Evolutionary conservation across 1,140 invertebrate genomes (phyloP).

Genomic region (Samia ricini): DNA sequence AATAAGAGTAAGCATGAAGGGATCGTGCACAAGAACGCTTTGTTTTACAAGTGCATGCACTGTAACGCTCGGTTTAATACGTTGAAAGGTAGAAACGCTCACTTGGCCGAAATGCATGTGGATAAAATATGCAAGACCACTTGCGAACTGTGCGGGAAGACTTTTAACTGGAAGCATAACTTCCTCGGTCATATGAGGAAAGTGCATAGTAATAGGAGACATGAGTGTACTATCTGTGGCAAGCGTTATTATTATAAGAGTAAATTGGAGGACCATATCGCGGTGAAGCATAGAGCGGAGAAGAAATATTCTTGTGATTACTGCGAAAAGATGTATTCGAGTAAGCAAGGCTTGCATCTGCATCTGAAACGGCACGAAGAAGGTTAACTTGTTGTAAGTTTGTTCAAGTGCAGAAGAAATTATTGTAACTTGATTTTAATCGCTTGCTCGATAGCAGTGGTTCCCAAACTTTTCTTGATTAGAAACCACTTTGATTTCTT

Average conservation of each 20-base stretch:
- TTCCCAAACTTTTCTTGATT: too few species aligned
- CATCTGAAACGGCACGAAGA: slow-evolving; percentile 18
- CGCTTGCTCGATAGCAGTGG: too few species aligned
- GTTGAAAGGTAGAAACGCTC: slow-evolving; percentile 35
- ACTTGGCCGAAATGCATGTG: slow-evolving; percentile 36
- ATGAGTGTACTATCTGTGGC: slow-evolving; percentile 35
- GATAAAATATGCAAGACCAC: slow-evolving; percentile 40
- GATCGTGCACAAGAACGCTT: slow-evolving; percentile 33
- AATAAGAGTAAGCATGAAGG: slow-evolving; percentile 44
- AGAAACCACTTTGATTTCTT: too few species aligned
- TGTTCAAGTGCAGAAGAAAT: too few species aligned
- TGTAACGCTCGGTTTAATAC: slow-evolving; percentile 40
- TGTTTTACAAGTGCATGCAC: slow-evolving; percentile 42
- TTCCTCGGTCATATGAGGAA: slow-evolving; percentile 45
- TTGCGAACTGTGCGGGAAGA: slow-evolving; percentile 51
- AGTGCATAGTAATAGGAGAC: slow-evolving; percentile 37
- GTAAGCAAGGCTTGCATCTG: not conserved
- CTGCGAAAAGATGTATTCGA: slow-evolving; percentile 27
- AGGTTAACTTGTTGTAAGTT: too few species aligned
- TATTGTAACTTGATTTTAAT: too few species aligned
- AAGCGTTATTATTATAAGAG: slow-evolving; percentile 32
- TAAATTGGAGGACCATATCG: slow-evolving; percentile 36
- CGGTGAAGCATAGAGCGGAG: slow-evolving; percentile 21
- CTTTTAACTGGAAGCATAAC: slow-evolving; percentile 43
- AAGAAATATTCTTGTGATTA: slow-evolving; percentile 38